Conservation (phyloP, 64 coral and sea anemone genomes). For the Montipora capricornis region DNA sequence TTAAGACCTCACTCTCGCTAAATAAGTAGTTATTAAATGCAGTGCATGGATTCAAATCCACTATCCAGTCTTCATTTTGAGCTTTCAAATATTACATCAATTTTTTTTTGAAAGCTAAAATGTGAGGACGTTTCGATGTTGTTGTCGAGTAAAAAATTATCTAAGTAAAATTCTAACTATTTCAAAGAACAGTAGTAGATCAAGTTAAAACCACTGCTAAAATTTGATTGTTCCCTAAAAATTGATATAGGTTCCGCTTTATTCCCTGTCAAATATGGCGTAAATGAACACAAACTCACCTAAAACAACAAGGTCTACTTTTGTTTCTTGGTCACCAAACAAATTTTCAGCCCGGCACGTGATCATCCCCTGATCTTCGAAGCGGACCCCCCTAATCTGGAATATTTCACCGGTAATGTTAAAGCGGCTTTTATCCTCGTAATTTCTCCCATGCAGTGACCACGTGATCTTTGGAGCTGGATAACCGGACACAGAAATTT, state of each 20-base stretch:
- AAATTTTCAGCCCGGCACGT: conserved; percentile 49
- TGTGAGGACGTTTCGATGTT: no score
- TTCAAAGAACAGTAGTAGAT: no score
- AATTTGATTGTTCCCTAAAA: no score
- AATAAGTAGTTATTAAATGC: no score
- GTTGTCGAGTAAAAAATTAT: no score
- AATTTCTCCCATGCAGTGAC: not conserved
- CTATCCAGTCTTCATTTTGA: no score
- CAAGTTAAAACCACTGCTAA: no score
- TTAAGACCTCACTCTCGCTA: no score
- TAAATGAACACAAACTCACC: conserved; percentile 20
- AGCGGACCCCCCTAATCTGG: conserved; percentile 16
- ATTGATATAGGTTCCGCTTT: not conserved
- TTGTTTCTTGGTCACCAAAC: conserved; percentile 37
- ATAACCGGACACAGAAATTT: conserved; percentile 23
- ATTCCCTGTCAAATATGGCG: not conserved
- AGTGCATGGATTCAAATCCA: no score
- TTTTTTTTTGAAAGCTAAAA: no score
- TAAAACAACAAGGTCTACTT: conserved; percentile 45
- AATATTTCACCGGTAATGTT: not conserved
- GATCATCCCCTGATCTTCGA: conserved; percentile 60
- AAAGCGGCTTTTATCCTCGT: not conserved
- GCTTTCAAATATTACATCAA: no score
- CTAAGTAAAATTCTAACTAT: no score
- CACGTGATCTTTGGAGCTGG: conserved; percentile 53